Evolutionary conservation across 2,113 vertebrate genomes (phyloP).

Genomic region (Dipodomys stephensi): DNA sequence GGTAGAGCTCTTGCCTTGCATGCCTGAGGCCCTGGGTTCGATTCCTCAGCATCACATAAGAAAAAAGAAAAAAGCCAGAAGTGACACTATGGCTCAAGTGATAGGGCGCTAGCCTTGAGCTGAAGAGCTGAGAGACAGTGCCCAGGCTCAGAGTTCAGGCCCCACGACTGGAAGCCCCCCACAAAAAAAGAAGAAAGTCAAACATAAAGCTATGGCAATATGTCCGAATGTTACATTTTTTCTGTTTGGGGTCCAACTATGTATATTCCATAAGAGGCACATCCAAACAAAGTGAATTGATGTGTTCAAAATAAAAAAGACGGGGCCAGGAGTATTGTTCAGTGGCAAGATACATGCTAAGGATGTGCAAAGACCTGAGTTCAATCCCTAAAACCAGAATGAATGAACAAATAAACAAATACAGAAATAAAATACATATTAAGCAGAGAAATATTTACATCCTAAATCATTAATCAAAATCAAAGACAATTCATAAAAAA

Average conservation of each 20-base stretch:
- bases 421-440: neutral
- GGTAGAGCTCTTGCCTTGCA: no score
- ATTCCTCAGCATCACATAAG: no score
- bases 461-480: neutral
- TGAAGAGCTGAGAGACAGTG: no score
- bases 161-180: no score
- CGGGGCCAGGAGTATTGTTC: neutral
- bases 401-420: neutral
- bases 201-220: neutral
- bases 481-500: neutral
- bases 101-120: no score
- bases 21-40: no score
- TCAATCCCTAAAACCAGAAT: neutral
- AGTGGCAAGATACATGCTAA: neutral
- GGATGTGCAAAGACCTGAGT: neutral
- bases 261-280: neutral
- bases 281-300: neutral
- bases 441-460: neutral
- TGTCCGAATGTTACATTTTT: neutral
- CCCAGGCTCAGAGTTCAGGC: no score
- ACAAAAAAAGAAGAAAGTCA: neutral
- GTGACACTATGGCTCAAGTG: no score
- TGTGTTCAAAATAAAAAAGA: neutral
- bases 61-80: no score
- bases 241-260: neutral